Conservation (phyloP, 2,888 invertebrate genomes). For the Erynnis tages region DNA sequence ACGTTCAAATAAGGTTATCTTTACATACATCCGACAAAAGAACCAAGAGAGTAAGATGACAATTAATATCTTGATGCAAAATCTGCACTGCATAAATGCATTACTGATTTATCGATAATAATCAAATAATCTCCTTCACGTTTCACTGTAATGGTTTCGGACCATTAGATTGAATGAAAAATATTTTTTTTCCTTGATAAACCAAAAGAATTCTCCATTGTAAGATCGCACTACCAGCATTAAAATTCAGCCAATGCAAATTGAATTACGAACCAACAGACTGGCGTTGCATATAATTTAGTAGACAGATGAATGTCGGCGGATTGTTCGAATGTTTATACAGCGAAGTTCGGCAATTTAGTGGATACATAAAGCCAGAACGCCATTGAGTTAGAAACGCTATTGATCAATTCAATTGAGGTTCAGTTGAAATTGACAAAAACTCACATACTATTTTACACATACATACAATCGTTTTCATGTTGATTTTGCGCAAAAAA, state of each 20-base stretch:
- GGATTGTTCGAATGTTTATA: constrained; percentile 13
- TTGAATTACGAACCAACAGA: constrained; percentile 7
- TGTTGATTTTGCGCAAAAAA: constrained; percentile 33
- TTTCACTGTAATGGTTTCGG: too few species aligned
- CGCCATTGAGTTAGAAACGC: constrained; percentile 18
- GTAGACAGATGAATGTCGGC: constrained; percentile 6
- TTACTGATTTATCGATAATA: too few species aligned
- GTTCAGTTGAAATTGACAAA: constrained; percentile 28
- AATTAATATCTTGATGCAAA: too few species aligned
- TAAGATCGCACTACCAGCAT: background rate
- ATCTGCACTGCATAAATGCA: too few species aligned
- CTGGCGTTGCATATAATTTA: constrained; percentile 7
- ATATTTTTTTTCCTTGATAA: too few species aligned
- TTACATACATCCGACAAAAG: too few species aligned
- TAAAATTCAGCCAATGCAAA: constrained; percentile 10
- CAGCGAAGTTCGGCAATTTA: constrained; percentile 10
- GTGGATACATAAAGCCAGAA: constrained; percentile 13
- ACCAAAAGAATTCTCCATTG: too few species aligned
- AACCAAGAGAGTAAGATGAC: too few species aligned
- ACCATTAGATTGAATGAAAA: too few species aligned
- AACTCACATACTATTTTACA: constrained; percentile 26
- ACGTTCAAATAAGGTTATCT: too few species aligned
- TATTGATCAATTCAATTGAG: constrained; percentile 32
- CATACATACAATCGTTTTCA: constrained; percentile 21
- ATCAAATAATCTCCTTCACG: too few species aligned